phyloP scores from a whole-genome alignment of 2,113 vertebrate species.

The Apteryx mantelli region DNA sequence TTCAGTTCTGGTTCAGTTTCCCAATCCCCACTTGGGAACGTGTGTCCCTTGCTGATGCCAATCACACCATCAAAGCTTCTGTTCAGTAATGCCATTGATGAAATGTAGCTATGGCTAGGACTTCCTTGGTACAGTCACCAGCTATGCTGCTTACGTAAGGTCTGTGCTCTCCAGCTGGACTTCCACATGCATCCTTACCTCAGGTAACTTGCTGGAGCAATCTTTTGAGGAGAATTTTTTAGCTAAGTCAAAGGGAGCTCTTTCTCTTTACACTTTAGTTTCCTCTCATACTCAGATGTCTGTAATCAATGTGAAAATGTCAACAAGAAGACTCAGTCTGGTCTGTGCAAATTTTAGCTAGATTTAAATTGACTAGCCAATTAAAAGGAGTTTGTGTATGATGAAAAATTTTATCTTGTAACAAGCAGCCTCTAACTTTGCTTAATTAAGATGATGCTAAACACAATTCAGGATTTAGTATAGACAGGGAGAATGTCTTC shows the following conservation, averaged over 20 bases:
- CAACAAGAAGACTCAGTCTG: background rate
- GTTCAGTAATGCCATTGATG: background rate
- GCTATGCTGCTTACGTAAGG: fast-evolving
- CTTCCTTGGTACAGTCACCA: background rate
- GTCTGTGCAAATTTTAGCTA: background rate
- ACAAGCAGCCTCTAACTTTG: background rate
- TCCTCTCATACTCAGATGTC: background rate
- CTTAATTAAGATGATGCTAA: background rate
- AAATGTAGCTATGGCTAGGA: background rate
- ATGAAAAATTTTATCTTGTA: background rate
- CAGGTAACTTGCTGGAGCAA: background rate
- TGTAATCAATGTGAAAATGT: background rate
- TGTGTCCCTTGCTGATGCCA: background rate
- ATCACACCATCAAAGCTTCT: background rate
- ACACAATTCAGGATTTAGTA: background rate
- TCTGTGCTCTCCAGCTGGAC: background rate
- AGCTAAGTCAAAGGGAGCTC: background rate
- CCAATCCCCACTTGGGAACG: background rate
- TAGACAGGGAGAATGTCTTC: background rate
- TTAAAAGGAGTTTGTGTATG: background rate
- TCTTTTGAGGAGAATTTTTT: background rate
- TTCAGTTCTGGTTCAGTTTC: background rate
- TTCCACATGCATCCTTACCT: background rate
- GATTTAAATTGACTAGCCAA: background rate
- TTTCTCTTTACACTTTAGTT: background rate